Base-by-base conservation (phyloP, 2,888 invertebrate genomes). In the Noctua pronuba region DNA sequence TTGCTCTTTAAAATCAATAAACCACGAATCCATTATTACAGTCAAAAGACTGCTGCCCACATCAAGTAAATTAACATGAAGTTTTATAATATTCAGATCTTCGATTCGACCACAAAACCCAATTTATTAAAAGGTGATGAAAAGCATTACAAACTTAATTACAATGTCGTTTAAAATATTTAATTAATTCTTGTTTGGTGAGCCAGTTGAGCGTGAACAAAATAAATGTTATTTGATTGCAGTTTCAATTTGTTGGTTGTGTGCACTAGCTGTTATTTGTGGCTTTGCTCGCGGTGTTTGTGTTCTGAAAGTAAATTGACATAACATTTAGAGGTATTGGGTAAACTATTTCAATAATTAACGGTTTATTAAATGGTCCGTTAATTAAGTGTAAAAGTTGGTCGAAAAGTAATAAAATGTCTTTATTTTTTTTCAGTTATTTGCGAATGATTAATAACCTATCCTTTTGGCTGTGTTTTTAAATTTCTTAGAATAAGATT, bases 181-280 rank as follows among this genome's bases (percentile, higher is more conserved):
- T 31, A 68, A 82, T 82, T 35, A 16, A 65, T 41, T 13, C 13
- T 28, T 73, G 55, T 80, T 24, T 76, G 46, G 24, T 38, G 21
- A 62, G 7, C 44, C 60, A 21, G 55, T 82, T 62, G 35, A 44
- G 24, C 74, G 28, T 21, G 44, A 11, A 38, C 41, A 49, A 82
- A 73, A 74, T 81, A 73, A 74, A 82, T 41, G 24, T 82, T 75
- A 31, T 38, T 82, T 75, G 18, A 64, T 75, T 68, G 62, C 82
- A 68, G 44, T 82, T 41, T 58, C 46, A 82, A 41, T 58, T 58
- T 62, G 55, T 68, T 75, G 46, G 41, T 58, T 64, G 44, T 82
- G 41, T 80, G 68, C 72, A 69, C 68, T 76, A 41, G 64, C 38
- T 6, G n/a, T 75, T 67, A 62, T 55, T 55, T 65, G 55, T 8